A percentile compares a stretch with the other conserved stretches of the same genome.
Conservation (phyloP, 2,888 invertebrate species). For the Nomada ferruginata region DNA sequence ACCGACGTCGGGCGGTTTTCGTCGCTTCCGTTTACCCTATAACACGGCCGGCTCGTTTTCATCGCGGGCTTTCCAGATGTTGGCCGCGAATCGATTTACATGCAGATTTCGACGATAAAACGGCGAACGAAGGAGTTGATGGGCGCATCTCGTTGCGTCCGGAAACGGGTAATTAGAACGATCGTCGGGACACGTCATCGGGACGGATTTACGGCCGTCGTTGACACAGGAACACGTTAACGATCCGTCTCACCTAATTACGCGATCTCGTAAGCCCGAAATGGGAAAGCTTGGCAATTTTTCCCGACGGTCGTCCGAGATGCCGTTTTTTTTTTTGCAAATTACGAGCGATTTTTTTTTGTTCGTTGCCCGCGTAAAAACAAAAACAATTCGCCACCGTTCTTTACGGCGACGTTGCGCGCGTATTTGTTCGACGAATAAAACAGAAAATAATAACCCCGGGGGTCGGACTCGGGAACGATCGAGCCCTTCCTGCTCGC, state of each 20-base stretch:
- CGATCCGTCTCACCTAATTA: conserved; percentile 73
- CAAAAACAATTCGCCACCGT: not conserved
- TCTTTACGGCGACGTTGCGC: conserved; percentile 69
- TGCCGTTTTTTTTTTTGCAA: conserved; percentile 58
- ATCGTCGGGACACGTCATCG: conserved; percentile 62
- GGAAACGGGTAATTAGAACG: conserved; percentile 68
- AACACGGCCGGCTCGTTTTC: conserved; percentile 1
- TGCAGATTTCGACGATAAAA: conserved; percentile 46
- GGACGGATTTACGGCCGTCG: conserved; percentile 68
- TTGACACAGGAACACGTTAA: conserved; percentile 61
- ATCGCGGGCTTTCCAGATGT: conserved; percentile 24
- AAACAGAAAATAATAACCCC: conserved; percentile 80
- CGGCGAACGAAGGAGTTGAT: conserved; percentile 47
- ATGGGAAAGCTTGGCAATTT: conserved; percentile 27
- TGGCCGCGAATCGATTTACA: conserved; percentile 39
- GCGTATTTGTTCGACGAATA: conserved; percentile 72
- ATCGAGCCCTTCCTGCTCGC: conserved; percentile 36
- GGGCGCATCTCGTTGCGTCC: conserved; percentile 39
- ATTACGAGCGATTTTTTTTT: conserved; percentile 64
- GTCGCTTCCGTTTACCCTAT: conserved; percentile 29
- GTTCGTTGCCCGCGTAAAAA: conserved; percentile 34
- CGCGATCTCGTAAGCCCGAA: conserved; percentile 10
- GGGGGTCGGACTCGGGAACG: conserved; percentile 41
- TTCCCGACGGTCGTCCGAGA: not conserved
- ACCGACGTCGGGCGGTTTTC: conserved; percentile 14